phyloP scores from a whole-genome alignment of 2,113 vertebrate species.

The Bambusicola thoracicus region DNA sequence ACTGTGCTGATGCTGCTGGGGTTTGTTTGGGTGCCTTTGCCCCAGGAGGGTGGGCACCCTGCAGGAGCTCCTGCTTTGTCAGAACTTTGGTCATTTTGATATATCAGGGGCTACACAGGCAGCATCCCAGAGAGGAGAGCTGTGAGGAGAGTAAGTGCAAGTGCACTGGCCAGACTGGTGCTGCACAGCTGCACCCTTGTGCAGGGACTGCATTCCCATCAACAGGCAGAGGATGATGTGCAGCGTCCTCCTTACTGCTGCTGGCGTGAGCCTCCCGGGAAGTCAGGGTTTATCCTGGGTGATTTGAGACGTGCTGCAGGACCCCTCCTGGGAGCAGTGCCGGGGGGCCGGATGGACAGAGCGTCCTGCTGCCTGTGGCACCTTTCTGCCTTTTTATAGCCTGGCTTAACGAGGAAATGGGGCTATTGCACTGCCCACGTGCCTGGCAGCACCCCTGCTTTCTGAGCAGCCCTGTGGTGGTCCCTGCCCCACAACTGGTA shows the following conservation, averaged over 20 bases:
- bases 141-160: not conserved
- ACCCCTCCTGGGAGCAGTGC: not conserved
- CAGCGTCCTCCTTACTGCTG: not conserved
- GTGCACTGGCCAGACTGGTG: not conserved
- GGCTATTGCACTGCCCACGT: not conserved
- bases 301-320: conserved; percentile 39
- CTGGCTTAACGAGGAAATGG: not conserved
- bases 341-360: not conserved
- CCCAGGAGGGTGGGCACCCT: not conserved
- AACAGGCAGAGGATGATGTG: accelerated
- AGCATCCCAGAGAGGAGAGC: not conserved
- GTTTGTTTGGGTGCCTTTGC: not conserved
- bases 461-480: not conserved
- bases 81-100: not conserved
- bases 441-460: not conserved
- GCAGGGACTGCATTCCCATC: not conserved
- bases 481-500: not conserved
- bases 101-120: not conserved
- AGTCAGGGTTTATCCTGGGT: not conserved
- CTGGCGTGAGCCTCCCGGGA: not conserved
- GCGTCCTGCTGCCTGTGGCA: not conserved
- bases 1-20: not conserved
- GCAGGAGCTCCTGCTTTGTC: not conserved
- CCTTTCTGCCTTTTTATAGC: conserved; percentile 45
- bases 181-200: accelerated